Evolutionary conservation across 2,888 invertebrate genomes (phyloP).

Genomic region (Drosophila antonietae): DNA sequence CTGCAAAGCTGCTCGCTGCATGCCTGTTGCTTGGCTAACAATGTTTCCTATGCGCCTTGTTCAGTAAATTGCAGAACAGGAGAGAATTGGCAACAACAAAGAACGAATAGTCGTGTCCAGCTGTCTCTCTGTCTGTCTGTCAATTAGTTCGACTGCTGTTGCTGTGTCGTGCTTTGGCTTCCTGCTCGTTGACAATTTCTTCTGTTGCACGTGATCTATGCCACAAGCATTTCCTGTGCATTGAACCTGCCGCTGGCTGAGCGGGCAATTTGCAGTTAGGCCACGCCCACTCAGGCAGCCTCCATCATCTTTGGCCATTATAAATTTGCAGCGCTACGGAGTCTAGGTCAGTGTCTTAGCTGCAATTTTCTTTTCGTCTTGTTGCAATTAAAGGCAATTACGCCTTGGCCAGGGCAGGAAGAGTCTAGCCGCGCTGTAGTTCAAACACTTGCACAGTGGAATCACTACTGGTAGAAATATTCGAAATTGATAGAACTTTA

Average conservation of each 20-base stretch:
- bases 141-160: conserved; percentile 68
- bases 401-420: conserved; percentile 48
- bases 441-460: background rate
- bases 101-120: conserved; percentile 31
- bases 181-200: conserved; percentile 68
- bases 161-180: conserved; percentile 31
- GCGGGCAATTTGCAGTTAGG: conserved; percentile 36
- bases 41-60: conserved; percentile 62
- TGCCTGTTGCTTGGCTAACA: conserved; percentile 33
- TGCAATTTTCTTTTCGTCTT: conserved; percentile 67
- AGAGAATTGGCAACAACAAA: conserved; percentile 11
- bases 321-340: conserved; percentile 62
- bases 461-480: background rate
- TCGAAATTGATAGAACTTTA: background rate
- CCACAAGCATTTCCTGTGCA: conserved; percentile 50
- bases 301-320: conserved; percentile 53
- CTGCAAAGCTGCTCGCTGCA: conserved; percentile 15
- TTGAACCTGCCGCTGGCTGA: conserved; percentile 56
- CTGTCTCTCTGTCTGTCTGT: conserved; percentile 71
- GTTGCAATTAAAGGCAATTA: conserved; percentile 82
- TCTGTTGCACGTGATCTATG: conserved; percentile 56
- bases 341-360: conserved; percentile 82
- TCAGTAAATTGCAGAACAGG: conserved; percentile 55
- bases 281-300: conserved; percentile 39
- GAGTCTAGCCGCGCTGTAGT: conserved; percentile 22